Evolutionary conservation across 1,140 invertebrate species (phyloP).

Genomic region (Melipona quadrifasciata): DNA sequence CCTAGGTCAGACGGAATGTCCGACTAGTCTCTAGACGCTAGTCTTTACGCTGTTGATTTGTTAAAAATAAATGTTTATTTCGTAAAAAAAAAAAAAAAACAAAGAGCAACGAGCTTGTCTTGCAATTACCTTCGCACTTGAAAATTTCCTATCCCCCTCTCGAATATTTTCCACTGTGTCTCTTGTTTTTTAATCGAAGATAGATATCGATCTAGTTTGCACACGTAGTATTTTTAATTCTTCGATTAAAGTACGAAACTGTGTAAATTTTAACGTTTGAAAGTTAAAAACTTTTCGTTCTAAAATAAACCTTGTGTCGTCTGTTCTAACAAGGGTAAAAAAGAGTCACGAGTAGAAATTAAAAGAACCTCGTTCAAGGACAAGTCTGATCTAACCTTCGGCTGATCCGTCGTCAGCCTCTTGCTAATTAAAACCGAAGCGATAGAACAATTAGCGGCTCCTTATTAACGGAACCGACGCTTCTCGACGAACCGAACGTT

Average conservation of each 20-base stretch:
- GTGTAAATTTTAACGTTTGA: not conserved
- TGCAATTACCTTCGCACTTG: not conserved
- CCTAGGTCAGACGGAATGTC: constrained; percentile 54
- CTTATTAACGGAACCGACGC: constrained; percentile 47
- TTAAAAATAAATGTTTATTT: constrained; percentile 72
- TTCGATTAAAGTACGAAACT: not conserved
- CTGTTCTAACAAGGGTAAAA: not conserved
- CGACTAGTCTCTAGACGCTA: constrained; percentile 64
- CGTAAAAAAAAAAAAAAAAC: constrained; percentile 59
- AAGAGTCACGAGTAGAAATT: not conserved
- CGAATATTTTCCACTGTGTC: not conserved
- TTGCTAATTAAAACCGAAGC: constrained; percentile 32
- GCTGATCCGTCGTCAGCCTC: not conserved
- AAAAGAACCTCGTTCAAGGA: not conserved
- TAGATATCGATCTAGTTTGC: too few relatives aligned
- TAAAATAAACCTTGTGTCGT: not conserved
- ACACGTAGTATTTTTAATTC: too few relatives aligned
- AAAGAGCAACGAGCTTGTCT: constrained; percentile 13
- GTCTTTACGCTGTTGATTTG: constrained; percentile 69
- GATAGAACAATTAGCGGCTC: constrained; percentile 55
- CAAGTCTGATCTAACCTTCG: not conserved
- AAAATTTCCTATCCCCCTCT: not conserved
- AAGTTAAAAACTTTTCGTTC: accelerated
- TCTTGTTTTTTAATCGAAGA: not conserved
- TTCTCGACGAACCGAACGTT: not conserved